Conservation (phyloP, 2,797 vertebrate genomes). For the Sebastes nivosus region DNA sequence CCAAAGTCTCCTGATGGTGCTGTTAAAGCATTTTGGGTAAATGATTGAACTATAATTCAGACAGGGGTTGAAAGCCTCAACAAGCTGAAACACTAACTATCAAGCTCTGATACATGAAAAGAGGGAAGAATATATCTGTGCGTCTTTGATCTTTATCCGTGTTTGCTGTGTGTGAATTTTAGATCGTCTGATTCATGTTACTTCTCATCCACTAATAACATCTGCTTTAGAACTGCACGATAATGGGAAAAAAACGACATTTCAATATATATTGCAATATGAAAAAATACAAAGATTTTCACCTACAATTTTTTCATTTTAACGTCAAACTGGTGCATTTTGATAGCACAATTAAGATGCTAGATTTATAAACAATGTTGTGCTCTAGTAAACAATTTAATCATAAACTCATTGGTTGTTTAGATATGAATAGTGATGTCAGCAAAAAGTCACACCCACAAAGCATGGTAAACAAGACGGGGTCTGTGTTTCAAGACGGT, state of each 20-base stretch:
- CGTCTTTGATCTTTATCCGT: not conserved
- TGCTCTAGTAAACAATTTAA: no score
- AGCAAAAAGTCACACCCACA: no score
- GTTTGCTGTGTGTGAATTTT: not conserved
- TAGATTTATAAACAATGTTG: no score
- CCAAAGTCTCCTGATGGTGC: not conserved
- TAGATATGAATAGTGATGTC: no score
- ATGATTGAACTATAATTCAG: constrained; percentile 15
- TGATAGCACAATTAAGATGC: no score
- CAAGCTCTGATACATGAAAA: constrained; percentile 11
- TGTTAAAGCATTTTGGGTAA: not conserved
- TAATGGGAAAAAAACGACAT: not conserved
- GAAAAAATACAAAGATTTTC: no score
- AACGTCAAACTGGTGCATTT: no score
- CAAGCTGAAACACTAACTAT: not conserved
- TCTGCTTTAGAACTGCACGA: not conserved
- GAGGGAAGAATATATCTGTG: not conserved
- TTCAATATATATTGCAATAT: not conserved
- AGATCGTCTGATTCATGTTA: not conserved
- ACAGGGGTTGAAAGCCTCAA: not conserved
- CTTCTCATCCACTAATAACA: not conserved
- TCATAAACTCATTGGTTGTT: no score
- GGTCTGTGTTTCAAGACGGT: no score
- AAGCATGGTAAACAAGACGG: no score
- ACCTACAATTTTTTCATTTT: no score